Conservation (phyloP, 2,797 vertebrate genomes). For the Coendou prehensilis region DNA sequence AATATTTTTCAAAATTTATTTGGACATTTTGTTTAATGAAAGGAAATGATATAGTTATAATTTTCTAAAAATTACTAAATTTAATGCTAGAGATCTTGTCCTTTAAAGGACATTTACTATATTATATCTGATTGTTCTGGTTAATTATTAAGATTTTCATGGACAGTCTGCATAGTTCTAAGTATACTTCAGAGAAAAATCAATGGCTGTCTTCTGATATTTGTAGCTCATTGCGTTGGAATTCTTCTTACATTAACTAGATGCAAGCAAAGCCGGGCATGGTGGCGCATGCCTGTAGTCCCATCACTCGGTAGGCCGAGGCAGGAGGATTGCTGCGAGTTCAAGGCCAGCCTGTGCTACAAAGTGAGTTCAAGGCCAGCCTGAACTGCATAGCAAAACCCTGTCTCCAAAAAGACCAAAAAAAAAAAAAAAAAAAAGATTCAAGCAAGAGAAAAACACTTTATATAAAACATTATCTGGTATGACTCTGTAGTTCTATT, state of each 20-base stretch:
- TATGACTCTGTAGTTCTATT: background rate
- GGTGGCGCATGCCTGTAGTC: background rate
- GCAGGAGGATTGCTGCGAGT: background rate
- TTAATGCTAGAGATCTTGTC: background rate
- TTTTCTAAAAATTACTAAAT: conserved; percentile 49
- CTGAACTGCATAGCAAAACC: background rate
- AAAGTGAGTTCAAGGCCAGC: background rate
- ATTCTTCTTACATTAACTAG: background rate
- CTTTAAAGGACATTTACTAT: background rate
- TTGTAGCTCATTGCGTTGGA: background rate
- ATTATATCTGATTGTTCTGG: conserved; percentile 32
- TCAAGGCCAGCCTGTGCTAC: background rate
- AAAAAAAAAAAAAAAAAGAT: background rate
- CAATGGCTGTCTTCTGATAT: background rate
- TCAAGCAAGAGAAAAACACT: background rate
- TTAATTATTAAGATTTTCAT: conserved; percentile 35
- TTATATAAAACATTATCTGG: background rate
- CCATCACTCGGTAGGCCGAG: background rate
- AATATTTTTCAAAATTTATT: conserved; percentile 39
- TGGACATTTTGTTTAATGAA: conserved; percentile 3
- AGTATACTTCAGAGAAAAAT: background rate
- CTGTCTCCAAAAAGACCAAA: background rate
- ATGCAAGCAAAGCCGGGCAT: background rate
- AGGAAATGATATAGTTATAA: background rate
- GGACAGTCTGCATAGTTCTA: background rate